These are phyloP conservation scores for Euclidia mi DNA, from an alignment of 2,888 invertebrate species.

Conservation along the genomic window DNA sequence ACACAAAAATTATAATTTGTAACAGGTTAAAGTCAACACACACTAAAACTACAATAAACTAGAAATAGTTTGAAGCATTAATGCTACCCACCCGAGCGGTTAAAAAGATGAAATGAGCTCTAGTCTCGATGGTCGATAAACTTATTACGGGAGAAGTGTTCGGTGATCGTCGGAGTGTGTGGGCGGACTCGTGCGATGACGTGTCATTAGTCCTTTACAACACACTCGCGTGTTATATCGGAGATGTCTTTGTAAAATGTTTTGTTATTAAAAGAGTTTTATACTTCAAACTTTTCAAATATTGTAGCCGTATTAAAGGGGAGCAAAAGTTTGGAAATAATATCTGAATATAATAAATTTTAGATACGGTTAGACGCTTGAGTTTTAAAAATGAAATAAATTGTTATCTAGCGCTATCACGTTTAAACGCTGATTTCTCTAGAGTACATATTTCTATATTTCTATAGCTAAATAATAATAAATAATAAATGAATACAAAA, in stretches of 20 bases:
- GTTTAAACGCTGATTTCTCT: too few species aligned
- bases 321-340: conserved; percentile 9
- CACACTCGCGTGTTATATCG: conserved; percentile 41
- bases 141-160: conserved; percentile 77
- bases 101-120: conserved; percentile 62
- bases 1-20: neutral
- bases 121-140: conserved; percentile 73
- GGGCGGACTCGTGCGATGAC: conserved; percentile 75
- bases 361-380: neutral
- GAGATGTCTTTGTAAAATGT: conserved; percentile 47
- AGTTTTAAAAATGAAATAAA: neutral
- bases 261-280: conserved; percentile 51
- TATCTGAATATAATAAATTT: conserved; percentile 7
- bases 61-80: conserved; percentile 47
- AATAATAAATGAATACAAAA: too few species aligned
- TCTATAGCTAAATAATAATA: too few species aligned
- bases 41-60: conserved; percentile 40
- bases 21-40: conserved; percentile 11
- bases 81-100: conserved; percentile 52
- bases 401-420: too few species aligned
- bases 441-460: too few species aligned
- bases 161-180: conserved; percentile 70
- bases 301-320: conserved; percentile 24
- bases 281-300: conserved; percentile 37
- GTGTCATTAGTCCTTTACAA: conserved; percentile 69